phyloP scores from a whole-genome alignment of 2,113 vertebrate genomes.

The Megaceryle maxima region DNA sequence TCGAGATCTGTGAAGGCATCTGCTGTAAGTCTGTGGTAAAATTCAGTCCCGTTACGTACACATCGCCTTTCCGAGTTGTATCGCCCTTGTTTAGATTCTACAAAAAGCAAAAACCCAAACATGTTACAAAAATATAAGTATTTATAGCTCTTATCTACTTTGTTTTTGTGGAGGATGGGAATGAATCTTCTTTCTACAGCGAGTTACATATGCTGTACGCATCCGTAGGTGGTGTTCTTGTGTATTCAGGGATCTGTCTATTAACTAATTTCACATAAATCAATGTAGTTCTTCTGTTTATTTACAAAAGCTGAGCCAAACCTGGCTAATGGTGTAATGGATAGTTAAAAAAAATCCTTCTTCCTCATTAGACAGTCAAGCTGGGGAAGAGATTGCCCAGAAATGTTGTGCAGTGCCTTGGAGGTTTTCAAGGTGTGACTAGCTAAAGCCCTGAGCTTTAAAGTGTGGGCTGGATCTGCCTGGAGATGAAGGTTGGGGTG shows the following conservation, averaged over 20 bases:
- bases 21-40: neutral
- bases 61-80: neutral
- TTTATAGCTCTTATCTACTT: constrained; percentile 2
- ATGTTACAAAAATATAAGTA: neutral
- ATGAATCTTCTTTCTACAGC: neutral
- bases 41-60: neutral
- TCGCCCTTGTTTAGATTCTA: neutral
- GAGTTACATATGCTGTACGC: neutral
- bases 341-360: neutral
- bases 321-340: neutral
- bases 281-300: neutral
- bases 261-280: constrained; percentile 6
- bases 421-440: neutral
- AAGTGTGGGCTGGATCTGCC: neutral
- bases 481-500: neutral
- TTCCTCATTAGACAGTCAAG: neutral
- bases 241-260: constrained; percentile 21
- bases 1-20: neutral
- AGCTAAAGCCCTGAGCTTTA: neutral
- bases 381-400: neutral
- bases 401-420: neutral
- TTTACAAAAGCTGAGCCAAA: constrained; percentile 15
- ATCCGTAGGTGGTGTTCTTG: constrained; percentile 38
- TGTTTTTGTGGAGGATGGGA: constrained; percentile 31
- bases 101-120: neutral